phyloP scores from a whole-genome alignment of 1,140 invertebrate genomes.

The Metaphire vulgaris region DNA sequence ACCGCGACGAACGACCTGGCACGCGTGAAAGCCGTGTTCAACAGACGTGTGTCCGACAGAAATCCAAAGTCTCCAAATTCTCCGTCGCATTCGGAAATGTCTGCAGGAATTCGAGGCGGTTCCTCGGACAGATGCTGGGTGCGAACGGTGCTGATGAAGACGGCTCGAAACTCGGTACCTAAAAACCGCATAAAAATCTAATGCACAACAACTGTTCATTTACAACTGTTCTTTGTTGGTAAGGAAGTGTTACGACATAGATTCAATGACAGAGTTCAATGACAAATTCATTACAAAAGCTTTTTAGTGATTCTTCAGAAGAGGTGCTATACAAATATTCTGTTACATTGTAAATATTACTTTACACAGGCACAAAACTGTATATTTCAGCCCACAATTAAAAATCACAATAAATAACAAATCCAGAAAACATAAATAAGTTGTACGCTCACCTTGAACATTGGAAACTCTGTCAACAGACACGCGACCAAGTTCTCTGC shows the following conservation, averaged over 20 bases:
- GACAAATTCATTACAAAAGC: too few relatives aligned
- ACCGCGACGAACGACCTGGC: constrained; percentile 78
- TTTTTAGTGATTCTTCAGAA: too few relatives aligned
- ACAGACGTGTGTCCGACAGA: constrained; percentile 73
- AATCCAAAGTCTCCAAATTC: constrained; percentile 62
- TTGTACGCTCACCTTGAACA: constrained; percentile 16
- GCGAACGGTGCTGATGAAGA: constrained; percentile 76
- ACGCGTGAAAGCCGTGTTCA: constrained; percentile 79
- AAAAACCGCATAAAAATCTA: constrained; percentile 21
- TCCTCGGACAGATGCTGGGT: constrained; percentile 64
- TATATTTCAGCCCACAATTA: too few relatives aligned
- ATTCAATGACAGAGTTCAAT: too few relatives aligned
- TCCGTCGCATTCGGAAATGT: constrained; percentile 62
- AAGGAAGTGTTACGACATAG: too few relatives aligned
- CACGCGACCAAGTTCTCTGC: constrained; percentile 40
- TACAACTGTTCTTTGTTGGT: too few relatives aligned
- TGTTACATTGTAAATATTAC: too few relatives aligned
- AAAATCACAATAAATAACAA: too few relatives aligned
- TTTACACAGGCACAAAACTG: too few relatives aligned
- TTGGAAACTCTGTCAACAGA: constrained; percentile 20
- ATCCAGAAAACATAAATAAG: too few relatives aligned
- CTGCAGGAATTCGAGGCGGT: not conserved
- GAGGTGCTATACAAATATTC: too few relatives aligned
- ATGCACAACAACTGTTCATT: not conserved
- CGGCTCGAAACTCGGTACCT: constrained; percentile 77